Evolutionary conservation across 2,113 vertebrate species (phyloP).

Genomic region (Stomatorhinus ivindoensis): DNA sequence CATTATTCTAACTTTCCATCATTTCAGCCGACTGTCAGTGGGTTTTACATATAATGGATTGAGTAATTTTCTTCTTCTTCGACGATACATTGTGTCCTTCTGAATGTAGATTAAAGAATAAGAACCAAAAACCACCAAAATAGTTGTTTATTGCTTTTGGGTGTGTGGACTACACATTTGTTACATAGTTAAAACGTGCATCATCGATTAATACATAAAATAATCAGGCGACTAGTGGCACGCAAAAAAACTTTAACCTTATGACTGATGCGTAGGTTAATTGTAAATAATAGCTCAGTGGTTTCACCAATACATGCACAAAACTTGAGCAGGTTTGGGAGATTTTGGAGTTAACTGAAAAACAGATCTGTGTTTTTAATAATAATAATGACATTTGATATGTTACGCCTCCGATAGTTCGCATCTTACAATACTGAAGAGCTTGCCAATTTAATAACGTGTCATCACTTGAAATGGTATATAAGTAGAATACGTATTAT

Average conservation of each 20-base stretch:
- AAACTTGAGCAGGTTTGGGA: background rate
- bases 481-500: background rate
- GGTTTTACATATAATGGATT: background rate
- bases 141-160: background rate
- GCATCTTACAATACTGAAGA: background rate
- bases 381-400: background rate
- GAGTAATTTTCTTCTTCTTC: background rate
- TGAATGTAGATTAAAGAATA: background rate
- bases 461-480: background rate
- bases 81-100: background rate
- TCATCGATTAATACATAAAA: background rate
- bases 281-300: background rate
- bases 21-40: background rate
- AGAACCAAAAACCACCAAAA: background rate
- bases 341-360: background rate
- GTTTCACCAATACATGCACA: background rate
- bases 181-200: background rate
- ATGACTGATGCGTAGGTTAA: background rate
- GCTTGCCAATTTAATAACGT: background rate
- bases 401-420: background rate
- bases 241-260: background rate
- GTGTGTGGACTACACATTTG: background rate
- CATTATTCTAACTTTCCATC: background rate
- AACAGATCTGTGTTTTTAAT: background rate
- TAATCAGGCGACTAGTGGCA: background rate